phyloP scores from a whole-genome alignment of 23 tunicate species.

The Botrylloides violaceus region DNA sequence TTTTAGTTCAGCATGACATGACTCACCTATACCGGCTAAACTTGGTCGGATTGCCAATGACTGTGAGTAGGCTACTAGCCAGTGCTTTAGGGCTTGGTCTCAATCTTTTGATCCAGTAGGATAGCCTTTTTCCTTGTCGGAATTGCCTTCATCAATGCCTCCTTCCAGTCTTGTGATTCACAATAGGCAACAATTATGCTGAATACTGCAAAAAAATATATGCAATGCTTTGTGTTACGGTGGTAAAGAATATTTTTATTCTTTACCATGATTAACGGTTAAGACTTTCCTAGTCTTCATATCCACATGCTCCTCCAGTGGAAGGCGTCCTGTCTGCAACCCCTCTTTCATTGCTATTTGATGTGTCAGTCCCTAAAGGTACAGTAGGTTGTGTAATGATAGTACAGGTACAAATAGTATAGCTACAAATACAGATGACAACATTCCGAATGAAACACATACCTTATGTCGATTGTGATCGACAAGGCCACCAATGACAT shows the following conservation, averaged over 20 bases:
- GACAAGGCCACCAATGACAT: conserved; percentile 89
- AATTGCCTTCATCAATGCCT: conserved; percentile 58
- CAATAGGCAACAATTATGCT: conserved; percentile 52
- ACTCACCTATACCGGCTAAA: too few species aligned
- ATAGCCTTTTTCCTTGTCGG: conserved; percentile 53
- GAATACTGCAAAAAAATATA: conserved; percentile 45
- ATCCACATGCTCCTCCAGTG: conserved; percentile 69
- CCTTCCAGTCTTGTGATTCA: conserved; percentile 62
- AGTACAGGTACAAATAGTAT: neutral
- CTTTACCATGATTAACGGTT: conserved; percentile 87
- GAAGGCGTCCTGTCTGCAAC: conserved; percentile 51
- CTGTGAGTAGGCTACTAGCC: too few species aligned
- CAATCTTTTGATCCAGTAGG: too few species aligned
- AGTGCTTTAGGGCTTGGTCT: too few species aligned
- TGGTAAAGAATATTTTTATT: neutral
- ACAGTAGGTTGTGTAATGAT: neutral
- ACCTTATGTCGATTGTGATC: conserved; percentile 93
- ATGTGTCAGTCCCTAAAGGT: conserved; percentile 62
- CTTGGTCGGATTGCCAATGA: too few species aligned
- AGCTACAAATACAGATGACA: neutral
- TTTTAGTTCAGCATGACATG: too few species aligned
- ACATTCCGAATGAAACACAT: neutral
- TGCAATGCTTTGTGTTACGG: neutral
- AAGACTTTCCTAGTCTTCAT: conserved; percentile 76
- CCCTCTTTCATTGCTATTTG: conserved; percentile 37